Evolutionary conservation across 2,797 vertebrate species (phyloP).

Genomic region (Cryptoprocta ferox): DNA sequence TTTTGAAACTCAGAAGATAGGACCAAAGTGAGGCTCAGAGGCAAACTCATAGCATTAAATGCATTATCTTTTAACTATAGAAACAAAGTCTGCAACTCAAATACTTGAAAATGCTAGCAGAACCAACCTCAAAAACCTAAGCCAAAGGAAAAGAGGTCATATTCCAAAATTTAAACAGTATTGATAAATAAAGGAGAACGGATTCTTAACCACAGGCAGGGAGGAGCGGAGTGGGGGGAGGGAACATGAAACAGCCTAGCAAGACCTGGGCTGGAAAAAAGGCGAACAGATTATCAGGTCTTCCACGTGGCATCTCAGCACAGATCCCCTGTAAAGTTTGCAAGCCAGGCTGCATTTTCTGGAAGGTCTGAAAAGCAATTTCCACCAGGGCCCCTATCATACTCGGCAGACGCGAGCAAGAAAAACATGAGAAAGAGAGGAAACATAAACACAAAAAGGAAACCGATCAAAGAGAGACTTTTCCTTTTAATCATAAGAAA

Average conservation of each 20-base stretch:
- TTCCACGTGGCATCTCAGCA: neutral
- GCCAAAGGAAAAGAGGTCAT: neutral
- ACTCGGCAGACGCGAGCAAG: neutral
- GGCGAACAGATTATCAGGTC: neutral
- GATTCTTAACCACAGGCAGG: neutral
- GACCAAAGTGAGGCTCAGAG: neutral
- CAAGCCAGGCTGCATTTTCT: neutral
- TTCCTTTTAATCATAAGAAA: slow-evolving; percentile 22
- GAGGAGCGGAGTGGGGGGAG: accelerated
- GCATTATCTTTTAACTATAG: neutral
- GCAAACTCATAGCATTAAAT: slow-evolving; percentile 38
- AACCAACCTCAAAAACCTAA: slow-evolving; percentile 18
- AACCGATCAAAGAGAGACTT: neutral
- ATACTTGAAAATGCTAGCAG: neutral
- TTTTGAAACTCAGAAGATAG: neutral
- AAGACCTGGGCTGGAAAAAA: neutral
- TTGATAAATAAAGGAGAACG: neutral
- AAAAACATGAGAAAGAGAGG: neutral
- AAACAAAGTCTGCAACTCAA: slow-evolving; percentile 9
- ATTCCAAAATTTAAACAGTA: neutral
- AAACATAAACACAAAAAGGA: neutral
- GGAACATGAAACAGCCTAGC: neutral
- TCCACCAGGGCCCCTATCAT: neutral
- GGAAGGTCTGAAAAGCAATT: neutral
- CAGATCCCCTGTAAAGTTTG: neutral